Base-by-base conservation (phyloP, 2,113 vertebrate genomes). In the Ptilonorhynchus violaceus region DNA sequence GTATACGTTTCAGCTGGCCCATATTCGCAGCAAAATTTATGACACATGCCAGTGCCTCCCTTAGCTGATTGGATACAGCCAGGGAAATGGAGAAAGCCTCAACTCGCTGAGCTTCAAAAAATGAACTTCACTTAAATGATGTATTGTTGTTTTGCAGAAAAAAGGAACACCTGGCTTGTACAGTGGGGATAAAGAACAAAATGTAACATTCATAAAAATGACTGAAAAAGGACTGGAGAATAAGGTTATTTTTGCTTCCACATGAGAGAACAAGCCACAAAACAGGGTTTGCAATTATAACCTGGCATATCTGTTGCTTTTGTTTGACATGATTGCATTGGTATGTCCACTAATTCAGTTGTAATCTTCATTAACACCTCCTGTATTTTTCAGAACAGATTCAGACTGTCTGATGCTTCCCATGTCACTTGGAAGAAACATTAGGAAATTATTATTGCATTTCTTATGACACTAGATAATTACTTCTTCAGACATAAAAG, bases 11-110 rank as follows among this genome's bases (percentile, higher is more conserved):
- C 80, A 85, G 75, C 72, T 89, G 82, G 95, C 95, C 89, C 62
- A 85, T 75, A 79, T 91, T 88, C 3, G 13, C 73, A 89, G 77
- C 94, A 93, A 93, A 97, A 97, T 96, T 93, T 95, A 92, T 95
- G 94, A 63, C 88, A 78, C 49, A 91, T 94, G 50, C 73, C 75
- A 89, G 37, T 28, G 30, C 82, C 83, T 95, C 24, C 4, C 10
- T 30, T 41, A 76, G 37, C 24, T 87, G 87, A 78, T 92, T 97
- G 89, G 85, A 49, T 86, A 41, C 1, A 5, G 78, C 63, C 64
- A 90, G 90, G 73, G 50, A 96, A 96, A 78, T 84, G 31, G 77
- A 89, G 91, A 93, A 94, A 91, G 72, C 82, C 42, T 89, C 58
- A 92, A 88, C 70, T 93, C 53, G 2, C 67, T 58, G 70, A 95